Evolutionary conservation across 23 tunicate genomes (phyloP).

Genomic region (Clavelina lepadiformis): DNA sequence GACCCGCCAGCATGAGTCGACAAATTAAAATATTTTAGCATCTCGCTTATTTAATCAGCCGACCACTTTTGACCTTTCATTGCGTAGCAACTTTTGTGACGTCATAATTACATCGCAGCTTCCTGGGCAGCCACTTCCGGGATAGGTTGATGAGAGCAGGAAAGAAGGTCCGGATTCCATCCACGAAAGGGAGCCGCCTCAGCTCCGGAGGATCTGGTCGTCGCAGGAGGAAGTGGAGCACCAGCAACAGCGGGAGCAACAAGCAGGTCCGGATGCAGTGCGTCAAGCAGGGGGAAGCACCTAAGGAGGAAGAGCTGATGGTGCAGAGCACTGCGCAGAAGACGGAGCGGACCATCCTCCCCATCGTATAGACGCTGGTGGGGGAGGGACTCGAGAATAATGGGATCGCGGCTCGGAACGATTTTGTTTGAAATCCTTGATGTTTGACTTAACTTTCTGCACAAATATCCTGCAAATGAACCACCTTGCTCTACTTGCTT

Average conservation of each 20-base stretch:
- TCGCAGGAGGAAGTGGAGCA: slow-evolving; percentile 10
- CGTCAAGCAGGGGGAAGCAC: background rate
- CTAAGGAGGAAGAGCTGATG: slow-evolving; percentile 3
- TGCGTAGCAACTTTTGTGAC: background rate
- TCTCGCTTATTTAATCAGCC: too few species aligned
- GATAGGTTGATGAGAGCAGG: slow-evolving; percentile 10
- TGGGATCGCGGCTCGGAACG: too few species aligned
- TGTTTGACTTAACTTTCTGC: too few species aligned
- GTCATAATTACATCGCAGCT: too few species aligned
- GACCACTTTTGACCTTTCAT: too few species aligned
- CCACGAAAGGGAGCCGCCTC: background rate
- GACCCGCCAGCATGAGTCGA: too few species aligned
- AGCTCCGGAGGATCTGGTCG: slow-evolving; percentile 2
- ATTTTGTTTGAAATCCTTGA: too few species aligned
- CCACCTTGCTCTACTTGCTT: too few species aligned
- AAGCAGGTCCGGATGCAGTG: background rate
- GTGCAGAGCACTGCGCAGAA: slow-evolving; percentile 6
- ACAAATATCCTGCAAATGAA: too few species aligned
- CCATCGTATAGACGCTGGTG: too few species aligned
- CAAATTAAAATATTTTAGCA: too few species aligned
- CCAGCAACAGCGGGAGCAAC: slow-evolving; percentile 27
- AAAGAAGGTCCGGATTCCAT: background rate
- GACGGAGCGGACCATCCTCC: slow-evolving; percentile 17
- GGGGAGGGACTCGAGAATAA: too few species aligned
- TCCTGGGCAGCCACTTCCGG: slow-evolving; percentile 29